Evolutionary conservation across 2,888 invertebrate species (phyloP).

Genomic region (Oegoconia quadripuncta): DNA sequence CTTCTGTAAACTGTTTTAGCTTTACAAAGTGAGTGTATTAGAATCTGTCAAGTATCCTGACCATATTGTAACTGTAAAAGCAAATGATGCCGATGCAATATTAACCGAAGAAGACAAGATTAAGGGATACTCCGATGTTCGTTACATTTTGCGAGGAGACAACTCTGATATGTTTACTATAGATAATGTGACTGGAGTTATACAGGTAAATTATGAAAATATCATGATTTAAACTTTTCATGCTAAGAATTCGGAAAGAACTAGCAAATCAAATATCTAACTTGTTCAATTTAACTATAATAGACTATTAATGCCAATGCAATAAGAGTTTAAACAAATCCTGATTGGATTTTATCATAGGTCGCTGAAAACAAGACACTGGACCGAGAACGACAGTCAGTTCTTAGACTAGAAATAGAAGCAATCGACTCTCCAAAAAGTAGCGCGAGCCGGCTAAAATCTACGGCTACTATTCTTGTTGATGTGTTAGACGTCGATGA

Average conservation of each 20-base stretch:
- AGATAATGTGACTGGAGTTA: constrained; percentile 83
- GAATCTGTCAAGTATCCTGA: constrained; percentile 85
- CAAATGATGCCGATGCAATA: constrained; percentile 84
- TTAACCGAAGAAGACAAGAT: constrained; percentile 75
- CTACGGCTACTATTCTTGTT: constrained; percentile 81
- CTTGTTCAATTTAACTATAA: too few relatives aligned
- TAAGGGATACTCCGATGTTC: constrained; percentile 83
- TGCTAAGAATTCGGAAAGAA: too few relatives aligned
- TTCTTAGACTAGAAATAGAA: constrained; percentile 83
- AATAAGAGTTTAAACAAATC: too few relatives aligned
- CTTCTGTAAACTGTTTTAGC: constrained; percentile 57
- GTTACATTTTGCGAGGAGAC: constrained; percentile 86
- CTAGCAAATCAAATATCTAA: too few relatives aligned
- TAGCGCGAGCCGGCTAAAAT: constrained; percentile 82
- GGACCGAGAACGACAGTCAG: constrained; percentile 86
- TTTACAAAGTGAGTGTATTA: constrained; percentile 84
- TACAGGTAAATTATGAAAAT: constrained; percentile 64
- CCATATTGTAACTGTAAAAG: constrained; percentile 83
- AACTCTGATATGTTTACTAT: constrained; percentile 86
- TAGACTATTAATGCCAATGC: too few relatives aligned
- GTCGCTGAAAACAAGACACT: constrained; percentile 76
- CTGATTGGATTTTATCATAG: neutral
- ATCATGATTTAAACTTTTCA: too few relatives aligned
- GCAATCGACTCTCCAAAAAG: constrained; percentile 87
- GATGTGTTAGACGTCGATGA: constrained; percentile 89